These are phyloP conservation scores for Corythucha ciliata DNA, from an alignment of 2,888 invertebrate species.

Conservation along the genomic window DNA sequence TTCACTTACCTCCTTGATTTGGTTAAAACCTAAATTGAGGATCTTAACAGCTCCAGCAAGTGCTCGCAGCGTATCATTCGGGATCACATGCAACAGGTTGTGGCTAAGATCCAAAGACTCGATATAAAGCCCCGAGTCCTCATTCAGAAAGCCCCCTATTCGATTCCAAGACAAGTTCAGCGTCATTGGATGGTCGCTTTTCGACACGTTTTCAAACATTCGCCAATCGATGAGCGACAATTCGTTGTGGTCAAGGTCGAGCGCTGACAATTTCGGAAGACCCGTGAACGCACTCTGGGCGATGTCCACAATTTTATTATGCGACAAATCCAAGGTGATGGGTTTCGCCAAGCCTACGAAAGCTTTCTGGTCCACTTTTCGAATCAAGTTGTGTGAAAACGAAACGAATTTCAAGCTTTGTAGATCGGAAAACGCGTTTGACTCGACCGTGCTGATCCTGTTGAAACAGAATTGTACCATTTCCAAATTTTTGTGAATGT, in stretches of 20 bases:
- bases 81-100: conserved; percentile 55
- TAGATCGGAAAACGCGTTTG: conserved; percentile 61
- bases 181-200: conserved; percentile 54
- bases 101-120: conserved; percentile 61
- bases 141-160: too few relatives aligned
- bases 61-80: conserved; percentile 54
- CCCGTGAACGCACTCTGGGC: conserved; percentile 64
- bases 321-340: conserved; percentile 69
- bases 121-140: conserved; percentile 49
- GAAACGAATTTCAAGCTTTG: conserved; percentile 65
- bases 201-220: conserved; percentile 59
- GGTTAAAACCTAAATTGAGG: conserved; percentile 64
- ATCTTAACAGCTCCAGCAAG: conserved; percentile 56
- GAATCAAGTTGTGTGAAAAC: conserved; percentile 67
- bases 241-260: conserved; percentile 73
- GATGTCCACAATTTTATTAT: conserved; percentile 66
- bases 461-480: conserved; percentile 78
- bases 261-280: conserved; percentile 61
- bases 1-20: too few relatives aligned
- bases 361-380: conserved; percentile 56
- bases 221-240: conserved; percentile 58
- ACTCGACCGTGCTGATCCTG: conserved; percentile 56
- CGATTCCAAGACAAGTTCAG: conserved; percentile 68
- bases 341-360: conserved; percentile 70
- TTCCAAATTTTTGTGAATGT: conserved; percentile 61